phyloP scores from a whole-genome alignment of 2,113 vertebrate genomes.

The Aphyosemion australe region DNA sequence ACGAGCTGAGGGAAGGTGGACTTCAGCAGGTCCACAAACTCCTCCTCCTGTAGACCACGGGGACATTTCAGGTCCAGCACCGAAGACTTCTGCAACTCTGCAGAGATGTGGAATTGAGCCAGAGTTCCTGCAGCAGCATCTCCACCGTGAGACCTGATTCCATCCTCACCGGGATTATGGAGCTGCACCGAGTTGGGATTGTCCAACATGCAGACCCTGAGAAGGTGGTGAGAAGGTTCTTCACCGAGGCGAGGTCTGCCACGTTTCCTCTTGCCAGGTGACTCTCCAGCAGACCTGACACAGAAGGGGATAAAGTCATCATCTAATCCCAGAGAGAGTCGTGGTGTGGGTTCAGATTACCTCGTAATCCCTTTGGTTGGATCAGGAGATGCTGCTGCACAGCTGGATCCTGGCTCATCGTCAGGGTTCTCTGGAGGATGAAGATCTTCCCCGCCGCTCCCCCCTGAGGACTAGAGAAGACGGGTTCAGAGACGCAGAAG shows the following conservation, averaged over 20 bases:
- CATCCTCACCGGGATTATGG: background rate
- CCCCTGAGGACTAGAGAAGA: background rate
- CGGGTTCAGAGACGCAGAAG: background rate
- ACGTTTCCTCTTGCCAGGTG: background rate
- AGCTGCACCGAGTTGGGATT: background rate
- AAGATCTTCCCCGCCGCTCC: background rate
- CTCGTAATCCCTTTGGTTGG: background rate
- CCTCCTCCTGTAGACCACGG: constrained; percentile 11
- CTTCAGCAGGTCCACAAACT: constrained; percentile 40
- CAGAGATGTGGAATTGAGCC: background rate
- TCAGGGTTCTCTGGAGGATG: background rate
- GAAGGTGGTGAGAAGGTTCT: background rate
- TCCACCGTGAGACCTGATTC: no score
- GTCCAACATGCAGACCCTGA: constrained; percentile 24
- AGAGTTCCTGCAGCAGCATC: no score
- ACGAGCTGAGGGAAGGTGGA: constrained; percentile 49
- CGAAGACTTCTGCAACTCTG: constrained; percentile 14
- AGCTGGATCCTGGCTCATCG: background rate
- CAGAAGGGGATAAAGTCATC: background rate
- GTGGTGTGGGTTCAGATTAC: background rate
- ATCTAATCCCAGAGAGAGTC: background rate
- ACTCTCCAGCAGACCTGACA: background rate
- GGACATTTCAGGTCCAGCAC: constrained; percentile 20
- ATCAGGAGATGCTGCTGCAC: background rate
- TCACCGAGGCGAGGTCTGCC: background rate